Evolutionary conservation across 2,797 vertebrate genomes (phyloP), one percentile per base, ranked within the genome.

Genomic region (Chrysocyon brachyurus): DNA sequence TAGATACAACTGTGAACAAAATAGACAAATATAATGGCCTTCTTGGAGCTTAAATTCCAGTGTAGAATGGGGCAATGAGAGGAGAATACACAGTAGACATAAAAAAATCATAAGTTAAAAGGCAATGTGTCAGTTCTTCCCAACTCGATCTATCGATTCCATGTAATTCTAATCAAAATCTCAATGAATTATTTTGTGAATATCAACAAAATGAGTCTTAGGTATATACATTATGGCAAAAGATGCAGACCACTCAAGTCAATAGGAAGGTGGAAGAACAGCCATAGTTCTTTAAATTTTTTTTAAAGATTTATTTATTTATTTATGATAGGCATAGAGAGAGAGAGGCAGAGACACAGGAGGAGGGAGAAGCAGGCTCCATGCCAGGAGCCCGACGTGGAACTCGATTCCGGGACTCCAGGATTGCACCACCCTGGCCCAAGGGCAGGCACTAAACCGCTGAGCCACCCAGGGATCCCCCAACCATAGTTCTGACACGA

Each of bases 41-140:
- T n/a, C 5, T 0, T 7, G 26, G 59, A 82, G 73, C 15, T 70
- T n/a, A 36, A 31, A 31, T 59, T 52, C 49, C 11, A 88, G 17
- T 26, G 1, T 26, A 12, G 6, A 33, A 6, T 19, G 3, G 3
- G 16, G 26, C 1, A 6, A 5, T 36, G 22, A 6, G 19, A 26
- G 22, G 66, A 36, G 8, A 26, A 21, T 15, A 17, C 64, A 64
- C 22, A 33, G 49, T 0, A 40, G 28, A 59, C 12, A 40, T 5
- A 87, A 78, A 26, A 68, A 78, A 36, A 19, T 19, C 26, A 5
- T 8, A 85, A 54, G 56, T 59, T 91, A 57, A 70, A 81, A 64
- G 22, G 24, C 31, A 64, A 31, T 21, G 24, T 31, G 19, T 57
- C 33, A 46, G 33, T 90, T 57, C 33, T 81, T 68, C 26, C 33